Evolutionary conservation across 2,113 vertebrate species (phyloP).

Genomic region (Crotalus tigris): DNA sequence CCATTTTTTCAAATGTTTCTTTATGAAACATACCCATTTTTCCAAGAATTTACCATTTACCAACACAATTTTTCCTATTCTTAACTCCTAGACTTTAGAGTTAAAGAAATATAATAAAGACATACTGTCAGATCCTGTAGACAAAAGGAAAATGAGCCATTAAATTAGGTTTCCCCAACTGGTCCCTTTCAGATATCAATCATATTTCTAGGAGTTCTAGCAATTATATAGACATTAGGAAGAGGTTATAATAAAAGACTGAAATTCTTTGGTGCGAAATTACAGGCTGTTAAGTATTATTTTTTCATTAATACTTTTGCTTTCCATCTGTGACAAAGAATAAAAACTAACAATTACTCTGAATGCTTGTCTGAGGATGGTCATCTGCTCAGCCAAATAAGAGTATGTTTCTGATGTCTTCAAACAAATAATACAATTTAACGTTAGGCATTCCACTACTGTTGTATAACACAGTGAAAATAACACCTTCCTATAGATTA

Average conservation of each 20-base stretch:
- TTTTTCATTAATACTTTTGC: neutral
- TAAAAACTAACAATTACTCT: neutral
- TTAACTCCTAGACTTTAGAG: neutral
- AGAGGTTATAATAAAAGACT: neutral
- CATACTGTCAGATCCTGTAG: neutral
- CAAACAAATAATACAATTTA: conserved; percentile 31
- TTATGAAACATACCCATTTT: neutral
- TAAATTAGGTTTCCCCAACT: neutral
- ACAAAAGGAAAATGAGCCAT: neutral
- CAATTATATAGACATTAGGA: neutral
- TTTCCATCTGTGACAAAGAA: neutral
- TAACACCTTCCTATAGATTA: neutral
- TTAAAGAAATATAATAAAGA: neutral
- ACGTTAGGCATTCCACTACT: conserved; percentile 31
- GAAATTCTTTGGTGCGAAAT: conserved; percentile 6
- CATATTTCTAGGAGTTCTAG: neutral
- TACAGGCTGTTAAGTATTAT: conserved; percentile 42
- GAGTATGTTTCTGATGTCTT: conserved; percentile 8
- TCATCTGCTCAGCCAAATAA: neutral
- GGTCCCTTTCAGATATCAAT: neutral
- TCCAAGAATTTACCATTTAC: conserved; percentile 12
- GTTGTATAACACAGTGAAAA: conserved; percentile 10
- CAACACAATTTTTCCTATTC: neutral
- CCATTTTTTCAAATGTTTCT: neutral
- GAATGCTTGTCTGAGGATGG: conserved; percentile 12